Conservation (phyloP, 2,888 invertebrate species). For the Fragum fragum region DNA sequence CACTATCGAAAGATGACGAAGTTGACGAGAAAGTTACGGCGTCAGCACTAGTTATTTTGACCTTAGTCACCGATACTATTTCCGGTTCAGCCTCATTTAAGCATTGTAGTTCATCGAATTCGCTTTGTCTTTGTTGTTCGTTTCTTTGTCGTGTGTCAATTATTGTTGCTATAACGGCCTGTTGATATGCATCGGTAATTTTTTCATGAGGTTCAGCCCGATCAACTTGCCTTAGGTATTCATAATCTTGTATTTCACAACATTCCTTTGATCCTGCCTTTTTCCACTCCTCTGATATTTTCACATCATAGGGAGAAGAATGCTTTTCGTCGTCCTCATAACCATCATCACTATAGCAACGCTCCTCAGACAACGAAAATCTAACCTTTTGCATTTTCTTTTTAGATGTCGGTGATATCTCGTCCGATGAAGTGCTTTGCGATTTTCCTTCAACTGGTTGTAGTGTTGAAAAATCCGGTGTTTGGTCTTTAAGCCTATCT, state of each 20-base stretch:
- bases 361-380: constrained; percentile 65
- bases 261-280: constrained; percentile 34
- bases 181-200: constrained; percentile 80
- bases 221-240: constrained; percentile 3
- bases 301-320: constrained; percentile 59
- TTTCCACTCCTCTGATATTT: constrained; percentile 67
- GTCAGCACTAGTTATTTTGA: constrained; percentile 58
- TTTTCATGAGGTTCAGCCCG: constrained; percentile 80
- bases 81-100: constrained; percentile 39
- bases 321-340: constrained; percentile 31
- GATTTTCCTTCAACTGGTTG: constrained; percentile 23
- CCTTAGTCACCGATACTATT: constrained; percentile 55
- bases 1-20: constrained; percentile 24
- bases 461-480: constrained; percentile 1
- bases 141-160: constrained; percentile 75
- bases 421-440: constrained; percentile 44
- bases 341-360: constrained; percentile 36
- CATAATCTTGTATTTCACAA: neutral
- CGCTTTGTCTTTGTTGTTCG: constrained; percentile 70
- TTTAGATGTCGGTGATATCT: constrained; percentile 59
- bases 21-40: constrained; percentile 41
- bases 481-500: constrained; percentile 59
- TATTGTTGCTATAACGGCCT: constrained; percentile 82
- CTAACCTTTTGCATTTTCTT: constrained; percentile 66
- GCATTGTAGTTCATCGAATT: constrained; percentile 56